phyloP scores from a whole-genome alignment of 2,113 vertebrate genomes.

The Brevimyrus niger region DNA sequence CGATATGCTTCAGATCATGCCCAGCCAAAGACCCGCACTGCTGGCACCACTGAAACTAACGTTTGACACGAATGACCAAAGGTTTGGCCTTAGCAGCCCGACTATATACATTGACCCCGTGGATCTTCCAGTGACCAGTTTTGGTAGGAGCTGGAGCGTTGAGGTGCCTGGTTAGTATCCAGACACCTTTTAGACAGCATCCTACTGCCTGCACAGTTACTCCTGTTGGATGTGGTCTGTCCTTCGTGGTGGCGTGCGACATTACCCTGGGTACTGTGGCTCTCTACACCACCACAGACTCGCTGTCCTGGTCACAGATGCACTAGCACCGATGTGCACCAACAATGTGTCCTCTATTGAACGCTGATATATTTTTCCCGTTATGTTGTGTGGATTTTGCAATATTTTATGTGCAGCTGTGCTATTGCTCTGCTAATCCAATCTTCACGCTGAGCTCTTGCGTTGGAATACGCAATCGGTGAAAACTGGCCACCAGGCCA shows the following conservation, averaged over 20 bases:
- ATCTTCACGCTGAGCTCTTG: not conserved
- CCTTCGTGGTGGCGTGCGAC: not conserved
- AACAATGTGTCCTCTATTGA: not conserved
- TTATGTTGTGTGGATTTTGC: not conserved
- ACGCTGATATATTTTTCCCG: not conserved
- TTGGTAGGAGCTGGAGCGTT: not conserved
- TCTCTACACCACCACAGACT: not conserved
- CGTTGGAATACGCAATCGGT: not conserved
- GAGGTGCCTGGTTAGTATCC: not conserved
- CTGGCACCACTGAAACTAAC: not conserved
- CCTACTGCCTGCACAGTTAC: not conserved
- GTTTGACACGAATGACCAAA: not conserved
- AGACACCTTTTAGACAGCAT: not conserved
- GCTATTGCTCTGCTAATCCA: not conserved
- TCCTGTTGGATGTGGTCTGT: not conserved
- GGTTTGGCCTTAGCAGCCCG: not conserved
- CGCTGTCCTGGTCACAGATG: not conserved
- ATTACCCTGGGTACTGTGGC: not conserved
- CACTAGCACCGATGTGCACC: not conserved
- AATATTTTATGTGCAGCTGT: not conserved
- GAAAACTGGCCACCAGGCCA: not conserved
- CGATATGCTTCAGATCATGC: not conserved
- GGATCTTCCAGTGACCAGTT: not conserved
- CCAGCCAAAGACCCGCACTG: not conserved
- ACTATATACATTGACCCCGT: not conserved